Percentiles rank a stretch among this genome's conserved stretches.
Conservation (phyloP, 2,113 vertebrate species). For the Lagopus leucura region DNA sequence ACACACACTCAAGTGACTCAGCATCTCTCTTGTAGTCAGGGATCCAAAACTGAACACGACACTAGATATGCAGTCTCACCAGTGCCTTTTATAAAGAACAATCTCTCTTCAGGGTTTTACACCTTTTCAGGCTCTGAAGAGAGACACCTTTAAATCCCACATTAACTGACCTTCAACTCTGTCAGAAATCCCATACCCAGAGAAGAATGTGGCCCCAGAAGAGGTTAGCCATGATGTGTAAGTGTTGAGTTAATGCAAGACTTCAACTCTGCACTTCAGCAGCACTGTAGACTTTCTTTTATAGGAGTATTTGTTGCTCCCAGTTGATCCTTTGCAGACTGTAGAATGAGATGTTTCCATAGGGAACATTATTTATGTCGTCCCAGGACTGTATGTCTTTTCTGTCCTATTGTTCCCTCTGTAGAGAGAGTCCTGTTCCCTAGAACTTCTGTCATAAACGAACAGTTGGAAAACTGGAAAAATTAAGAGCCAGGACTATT, state of each 20-base stretch:
- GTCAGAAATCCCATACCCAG: background rate
- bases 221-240: background rate
- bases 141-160: background rate
- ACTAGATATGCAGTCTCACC: background rate
- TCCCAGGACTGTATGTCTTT: background rate
- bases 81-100: background rate
- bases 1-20: background rate
- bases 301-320: background rate
- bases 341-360: background rate
- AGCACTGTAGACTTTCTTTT: background rate
- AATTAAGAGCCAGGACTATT: background rate
- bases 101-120: background rate
- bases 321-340: background rate
- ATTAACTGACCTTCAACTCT: background rate
- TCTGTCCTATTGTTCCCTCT: background rate
- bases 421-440: background rate
- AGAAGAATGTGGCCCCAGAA: background rate
- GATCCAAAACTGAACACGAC: background rate
- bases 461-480: too few relatives aligned
- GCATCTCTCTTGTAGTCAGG: background rate
- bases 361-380: background rate
- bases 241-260: background rate
- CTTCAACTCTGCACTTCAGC: background rate
- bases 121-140: background rate
- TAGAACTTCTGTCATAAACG: background rate